A percentile compares a stretch with the other conserved stretches of the same genome.
Evolutionary conservation across 30 jellyfish, hydroid and myxozoan species (phyloP).

Genomic region (Clytia hemisphaerica): DNA sequence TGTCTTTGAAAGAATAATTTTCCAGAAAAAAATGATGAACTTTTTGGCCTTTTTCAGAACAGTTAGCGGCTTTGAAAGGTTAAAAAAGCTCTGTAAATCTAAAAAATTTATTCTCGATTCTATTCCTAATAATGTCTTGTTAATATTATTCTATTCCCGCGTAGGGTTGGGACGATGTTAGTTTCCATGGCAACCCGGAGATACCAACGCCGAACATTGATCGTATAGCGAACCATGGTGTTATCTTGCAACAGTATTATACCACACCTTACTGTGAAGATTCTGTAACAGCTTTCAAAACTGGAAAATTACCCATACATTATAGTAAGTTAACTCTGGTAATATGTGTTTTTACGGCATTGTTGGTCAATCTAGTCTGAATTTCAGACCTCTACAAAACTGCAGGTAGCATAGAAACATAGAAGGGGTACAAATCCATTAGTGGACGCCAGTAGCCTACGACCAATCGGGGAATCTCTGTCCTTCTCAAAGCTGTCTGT

Average conservation of each 20-base stretch:
- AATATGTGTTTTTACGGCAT: neutral
- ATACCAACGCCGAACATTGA: constrained; percentile 96
- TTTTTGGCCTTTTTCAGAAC: neutral
- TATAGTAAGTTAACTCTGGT: constrained; percentile 52
- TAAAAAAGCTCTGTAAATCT: neutral
- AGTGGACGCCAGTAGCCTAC: no score
- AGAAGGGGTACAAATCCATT: no score
- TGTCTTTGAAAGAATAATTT: no score
- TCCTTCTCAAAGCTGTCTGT: no score
- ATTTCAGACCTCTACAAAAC: no score
- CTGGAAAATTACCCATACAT: constrained; percentile 83
- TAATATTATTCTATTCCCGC: neutral
- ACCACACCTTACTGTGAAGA: constrained; percentile 93
- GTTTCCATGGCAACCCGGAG: constrained; percentile 93
- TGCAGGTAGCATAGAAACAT: no score
- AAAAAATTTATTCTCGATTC: neutral
- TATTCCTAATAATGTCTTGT: neutral
- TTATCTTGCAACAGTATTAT: constrained; percentile 76
- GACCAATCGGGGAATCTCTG: no score
- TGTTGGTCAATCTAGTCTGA: neutral
- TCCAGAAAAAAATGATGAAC: no score
- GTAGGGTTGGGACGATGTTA: constrained; percentile 98
- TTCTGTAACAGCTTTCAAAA: constrained; percentile 64
- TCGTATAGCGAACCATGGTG: constrained; percentile 96
- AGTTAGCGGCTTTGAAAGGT: neutral